phyloP scores from a whole-genome alignment of 2,113 vertebrate genomes.

The Arenaria interpres region DNA sequence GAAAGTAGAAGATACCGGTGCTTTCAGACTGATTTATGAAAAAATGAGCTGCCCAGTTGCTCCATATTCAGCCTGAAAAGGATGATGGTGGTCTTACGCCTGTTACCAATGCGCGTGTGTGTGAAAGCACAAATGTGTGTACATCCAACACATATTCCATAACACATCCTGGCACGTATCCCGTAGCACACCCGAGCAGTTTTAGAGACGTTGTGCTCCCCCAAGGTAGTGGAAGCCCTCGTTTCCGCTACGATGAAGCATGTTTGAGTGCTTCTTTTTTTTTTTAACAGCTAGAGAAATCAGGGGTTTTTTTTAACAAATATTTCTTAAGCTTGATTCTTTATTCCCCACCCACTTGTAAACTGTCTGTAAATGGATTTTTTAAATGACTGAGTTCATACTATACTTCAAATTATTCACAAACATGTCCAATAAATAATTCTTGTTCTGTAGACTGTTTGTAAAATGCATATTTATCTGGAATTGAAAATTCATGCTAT shows the following conservation, averaged over 20 bases:
- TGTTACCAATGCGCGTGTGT: not conserved
- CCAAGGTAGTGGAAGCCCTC: not conserved
- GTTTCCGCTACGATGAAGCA: not conserved
- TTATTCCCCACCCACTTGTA: not conserved
- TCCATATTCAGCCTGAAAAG: not conserved
- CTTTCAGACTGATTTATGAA: not conserved
- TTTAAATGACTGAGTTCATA: not conserved
- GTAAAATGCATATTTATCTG: constrained; percentile 23
- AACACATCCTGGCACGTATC: not conserved
- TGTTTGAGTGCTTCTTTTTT: not conserved
- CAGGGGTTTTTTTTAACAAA: not conserved
- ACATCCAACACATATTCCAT: too few relatives aligned
- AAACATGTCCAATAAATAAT: constrained; percentile 11
- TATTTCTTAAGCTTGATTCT: not conserved
- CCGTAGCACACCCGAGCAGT: not conserved
- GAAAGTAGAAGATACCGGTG: not conserved
- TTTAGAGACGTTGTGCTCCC: not conserved
- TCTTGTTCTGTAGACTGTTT: not conserved
- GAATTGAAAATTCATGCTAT: constrained; percentile 14
- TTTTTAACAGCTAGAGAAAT: not conserved
- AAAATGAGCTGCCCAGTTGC: not conserved
- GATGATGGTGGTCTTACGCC: not conserved
- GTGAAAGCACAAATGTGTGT: fast-evolving
- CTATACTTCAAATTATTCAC: constrained; percentile 1
- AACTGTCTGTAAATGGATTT: not conserved